These are phyloP conservation scores for Notolabrus celidotus DNA, from an alignment of 2,797 vertebrate species.

Conservation along the genomic window DNA sequence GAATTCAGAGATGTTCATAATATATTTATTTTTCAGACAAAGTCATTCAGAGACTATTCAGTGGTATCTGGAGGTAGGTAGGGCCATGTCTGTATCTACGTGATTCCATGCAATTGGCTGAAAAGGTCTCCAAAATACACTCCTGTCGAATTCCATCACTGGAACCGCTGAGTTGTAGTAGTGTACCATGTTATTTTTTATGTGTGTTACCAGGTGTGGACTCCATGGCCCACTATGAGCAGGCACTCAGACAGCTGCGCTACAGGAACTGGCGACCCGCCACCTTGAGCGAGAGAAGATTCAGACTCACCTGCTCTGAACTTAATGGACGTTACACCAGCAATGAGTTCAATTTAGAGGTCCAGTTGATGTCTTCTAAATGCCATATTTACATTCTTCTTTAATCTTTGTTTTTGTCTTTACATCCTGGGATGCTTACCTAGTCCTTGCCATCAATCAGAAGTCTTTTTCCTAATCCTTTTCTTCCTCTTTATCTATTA, in stretches of 20 bases:
- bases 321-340: constrained; percentile 97
- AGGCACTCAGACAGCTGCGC: constrained; percentile 91
- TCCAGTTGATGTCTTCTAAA: constrained; percentile 12
- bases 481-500: neutral
- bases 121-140: constrained; percentile 28
- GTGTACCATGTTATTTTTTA: constrained; percentile 2
- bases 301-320: constrained; percentile 96
- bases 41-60: too few species aligned
- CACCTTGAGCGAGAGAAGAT: constrained; percentile 86
- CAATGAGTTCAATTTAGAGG: constrained; percentile 97
- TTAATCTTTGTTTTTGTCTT: neutral
- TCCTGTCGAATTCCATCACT: constrained; percentile 13
- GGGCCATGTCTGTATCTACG: too few species aligned
- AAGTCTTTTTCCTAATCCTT: too few species aligned
- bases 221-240: constrained; percentile 94
- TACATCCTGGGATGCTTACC: neutral
- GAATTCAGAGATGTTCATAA: too few species aligned
- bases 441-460: too few species aligned
- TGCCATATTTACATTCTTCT: neutral
- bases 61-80: too few species aligned
- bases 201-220: constrained; percentile 89
- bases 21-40: too few species aligned
- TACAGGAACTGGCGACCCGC: constrained; percentile 91
- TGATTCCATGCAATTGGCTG: too few species aligned
- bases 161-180: neutral